Evolutionary conservation across 2,888 invertebrate genomes (phyloP).

Genomic region (Strigamia crassipes): DNA sequence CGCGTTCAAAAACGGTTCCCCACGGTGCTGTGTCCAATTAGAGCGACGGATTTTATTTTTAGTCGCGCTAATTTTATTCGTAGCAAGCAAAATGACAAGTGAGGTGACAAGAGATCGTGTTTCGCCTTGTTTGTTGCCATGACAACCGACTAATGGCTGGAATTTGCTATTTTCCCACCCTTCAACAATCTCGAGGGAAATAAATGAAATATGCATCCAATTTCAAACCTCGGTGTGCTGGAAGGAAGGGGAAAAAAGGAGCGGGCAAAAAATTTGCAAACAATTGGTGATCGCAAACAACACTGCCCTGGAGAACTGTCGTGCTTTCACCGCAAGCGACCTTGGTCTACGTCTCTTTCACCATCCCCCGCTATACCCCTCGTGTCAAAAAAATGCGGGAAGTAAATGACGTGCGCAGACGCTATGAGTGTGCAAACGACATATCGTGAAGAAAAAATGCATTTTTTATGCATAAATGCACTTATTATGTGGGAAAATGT

Average conservation of each 20-base stretch:
- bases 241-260: too few relatives aligned
- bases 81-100: constrained; percentile 25
- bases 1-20: constrained; percentile 33
- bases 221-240: constrained; percentile 8
- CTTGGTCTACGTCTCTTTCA: neutral
- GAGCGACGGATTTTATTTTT: constrained; percentile 22
- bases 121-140: constrained; percentile 36
- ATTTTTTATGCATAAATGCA: too few relatives aligned
- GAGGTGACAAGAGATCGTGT: constrained; percentile 37
- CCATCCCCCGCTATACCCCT: neutral
- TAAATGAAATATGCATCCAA: constrained; percentile 27
- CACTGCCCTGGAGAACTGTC: neutral
- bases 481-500: too few relatives aligned
- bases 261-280: neutral
- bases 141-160: constrained; percentile 24
- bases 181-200: constrained; percentile 6
- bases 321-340: neutral
- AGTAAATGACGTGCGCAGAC: neutral
- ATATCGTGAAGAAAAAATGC: neutral
- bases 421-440: neutral
- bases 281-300: neutral
- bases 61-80: constrained; percentile 29
- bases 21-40: constrained; percentile 31
- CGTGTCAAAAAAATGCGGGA: neutral
- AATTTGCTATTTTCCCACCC: neutral